Evolutionary conservation across 1,140 invertebrate genomes (phyloP).

Genomic region (Diprion similis): DNA sequence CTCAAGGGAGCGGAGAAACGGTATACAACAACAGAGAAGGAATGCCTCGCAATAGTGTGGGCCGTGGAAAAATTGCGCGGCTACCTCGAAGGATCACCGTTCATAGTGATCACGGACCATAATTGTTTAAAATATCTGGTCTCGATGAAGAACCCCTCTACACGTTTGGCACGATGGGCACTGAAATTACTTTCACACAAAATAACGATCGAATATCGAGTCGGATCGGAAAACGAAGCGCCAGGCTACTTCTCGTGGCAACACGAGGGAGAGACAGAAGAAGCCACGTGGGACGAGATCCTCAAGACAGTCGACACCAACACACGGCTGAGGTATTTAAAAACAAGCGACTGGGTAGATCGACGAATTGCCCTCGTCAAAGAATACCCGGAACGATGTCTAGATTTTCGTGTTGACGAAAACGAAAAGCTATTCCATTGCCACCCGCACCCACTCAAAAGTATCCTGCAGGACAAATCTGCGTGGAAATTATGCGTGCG

Average conservation of each 20-base stretch:
- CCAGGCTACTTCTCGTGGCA: constrained; percentile 36
- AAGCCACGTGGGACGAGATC: too few relatives aligned
- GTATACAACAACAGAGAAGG: too few relatives aligned
- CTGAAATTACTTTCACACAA: constrained; percentile 36
- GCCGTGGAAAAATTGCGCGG: too few relatives aligned
- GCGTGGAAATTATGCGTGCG: constrained; percentile 27
- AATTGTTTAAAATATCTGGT: constrained; percentile 48
- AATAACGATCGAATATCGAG: constrained; percentile 43
- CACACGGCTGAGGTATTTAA: neutral
- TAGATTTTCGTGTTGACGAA: too few relatives aligned
- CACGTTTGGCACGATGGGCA: constrained; percentile 28
- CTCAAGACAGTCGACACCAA: too few relatives aligned
- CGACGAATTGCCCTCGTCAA: neutral
- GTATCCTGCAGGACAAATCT: neutral
- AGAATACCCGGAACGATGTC: neutral
- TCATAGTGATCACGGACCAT: constrained; percentile 55
- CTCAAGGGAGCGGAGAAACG: too few relatives aligned
- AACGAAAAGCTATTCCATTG: neutral
- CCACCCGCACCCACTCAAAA: neutral
- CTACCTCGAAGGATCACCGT: constrained; percentile 40
- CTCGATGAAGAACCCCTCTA: constrained; percentile 41
- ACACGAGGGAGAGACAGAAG: neutral
- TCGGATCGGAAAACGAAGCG: constrained; percentile 41
- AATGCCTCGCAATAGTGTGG: too few relatives aligned
- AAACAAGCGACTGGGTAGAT: neutral